These are phyloP conservation scores for Synodontis membranacea DNA, from an alignment of 2,113 vertebrate genomes.

Conservation along the genomic window DNA sequence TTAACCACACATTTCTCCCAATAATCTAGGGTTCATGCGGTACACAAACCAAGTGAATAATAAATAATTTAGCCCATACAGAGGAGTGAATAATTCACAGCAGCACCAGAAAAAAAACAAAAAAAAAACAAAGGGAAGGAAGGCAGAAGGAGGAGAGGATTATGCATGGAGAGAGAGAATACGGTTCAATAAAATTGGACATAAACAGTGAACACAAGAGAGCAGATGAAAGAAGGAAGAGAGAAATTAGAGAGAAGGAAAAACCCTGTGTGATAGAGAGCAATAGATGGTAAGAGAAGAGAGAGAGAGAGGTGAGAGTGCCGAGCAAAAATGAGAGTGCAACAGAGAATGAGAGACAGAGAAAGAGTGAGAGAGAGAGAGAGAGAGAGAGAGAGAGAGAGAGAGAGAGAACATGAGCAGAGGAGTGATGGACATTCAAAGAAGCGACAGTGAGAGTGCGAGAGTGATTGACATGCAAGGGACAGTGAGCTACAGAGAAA, in stretches of 20 bases:
- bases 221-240: constrained; percentile 11
- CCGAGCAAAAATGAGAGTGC: neutral
- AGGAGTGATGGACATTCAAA: neutral
- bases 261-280: neutral
- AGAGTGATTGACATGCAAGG: neutral
- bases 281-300: neutral
- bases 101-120: constrained; percentile 24
- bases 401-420: neutral
- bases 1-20: neutral
- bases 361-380: neutral
- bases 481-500: neutral
- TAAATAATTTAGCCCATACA: constrained; percentile 12
- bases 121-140: constrained; percentile 20
- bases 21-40: neutral
- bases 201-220: neutral
- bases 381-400: neutral
- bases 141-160: neutral
- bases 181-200: constrained; percentile 22
- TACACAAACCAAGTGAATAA: neutral
- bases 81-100: constrained; percentile 19
- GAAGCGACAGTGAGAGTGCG: neutral
- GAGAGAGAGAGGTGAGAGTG: neutral
- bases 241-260: neutral
- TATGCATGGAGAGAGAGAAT: constrained; percentile 5
- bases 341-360: neutral